Evolutionary conservation across 2,888 invertebrate genomes (phyloP), one percentile per base, ranked within the genome.

Genomic region (Euplexia lucipara): DNA sequence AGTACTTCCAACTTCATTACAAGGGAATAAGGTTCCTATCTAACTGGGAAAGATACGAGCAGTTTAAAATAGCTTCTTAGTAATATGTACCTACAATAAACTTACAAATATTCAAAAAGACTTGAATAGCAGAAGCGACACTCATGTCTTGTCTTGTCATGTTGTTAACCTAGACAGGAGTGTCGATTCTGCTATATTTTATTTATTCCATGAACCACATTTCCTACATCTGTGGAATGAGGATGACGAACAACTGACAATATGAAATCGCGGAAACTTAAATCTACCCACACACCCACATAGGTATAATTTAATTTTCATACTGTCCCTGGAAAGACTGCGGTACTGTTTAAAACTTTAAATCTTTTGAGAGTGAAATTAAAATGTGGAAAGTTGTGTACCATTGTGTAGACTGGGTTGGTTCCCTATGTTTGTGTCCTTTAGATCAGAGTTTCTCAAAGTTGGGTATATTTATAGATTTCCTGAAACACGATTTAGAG

Each of bases 251-350:
- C 64, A 41, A 48, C 64, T 10, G 22, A 54, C 18, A 34, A 10
- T 16, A 34, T 37, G 3, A 48, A 54, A 56, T 34, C 39, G 14
- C 30, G 39, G 16, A 47, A 66, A 65, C 47, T 57, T 41, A 32
- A 49, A 44, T 35, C 12, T 18, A 16, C 60, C 70, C 54, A 41
- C 30, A 69, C 16, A 16, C 60, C 70, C 54, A 41, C 30, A 69
- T 75, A 44, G 16, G n/a, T 57, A 70, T 57, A 52, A 71, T 51
- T 51, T 44, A 57, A 75, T 52, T 26, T 53, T 26, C 66, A 32
- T 57, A 22, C 20, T 14, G 22, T n/a, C n/a, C n/a, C 39, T 20
- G 41, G 14, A 41, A 39, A 45, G 37, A 14, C 20, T 14, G 26
- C 5, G n/a, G 67, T 18, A 56, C 42, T 61, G 68, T 61, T 9